Evolutionary conservation across 2,113 vertebrate genomes (phyloP).

Genomic region (Antennarius striatus): DNA sequence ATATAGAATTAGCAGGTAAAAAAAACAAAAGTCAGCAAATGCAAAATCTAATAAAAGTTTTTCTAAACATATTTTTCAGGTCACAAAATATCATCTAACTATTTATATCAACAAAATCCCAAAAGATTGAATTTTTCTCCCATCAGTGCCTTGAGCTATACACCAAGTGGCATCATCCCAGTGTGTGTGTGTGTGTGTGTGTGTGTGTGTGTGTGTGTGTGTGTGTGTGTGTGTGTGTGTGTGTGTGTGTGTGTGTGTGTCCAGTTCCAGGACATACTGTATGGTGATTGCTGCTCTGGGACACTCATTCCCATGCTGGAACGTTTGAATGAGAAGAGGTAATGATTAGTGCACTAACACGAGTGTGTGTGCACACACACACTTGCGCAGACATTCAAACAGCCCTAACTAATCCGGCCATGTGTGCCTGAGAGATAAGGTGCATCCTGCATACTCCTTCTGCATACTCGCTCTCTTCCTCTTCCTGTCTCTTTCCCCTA

Average conservation of each 20-base stretch:
- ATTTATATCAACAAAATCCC: no score
- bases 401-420: slow-evolving; percentile 72
- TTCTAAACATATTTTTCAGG: no score
- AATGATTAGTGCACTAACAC: slow-evolving; percentile 54
- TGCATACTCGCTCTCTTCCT: slow-evolving; percentile 47
- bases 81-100: no score
- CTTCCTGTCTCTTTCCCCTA: slow-evolving; percentile 13
- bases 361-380: slow-evolving; percentile 20
- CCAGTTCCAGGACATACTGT: slow-evolving; percentile 34
- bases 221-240: slow-evolving; percentile 13
- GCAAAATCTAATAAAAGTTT: no score
- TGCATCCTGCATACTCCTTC: slow-evolving; percentile 66
- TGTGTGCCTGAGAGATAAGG: slow-evolving; percentile 77
- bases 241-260: slow-evolving; percentile 26
- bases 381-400: slow-evolving; percentile 44
- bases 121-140: no score
- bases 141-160: no score
- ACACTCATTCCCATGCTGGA: slow-evolving; percentile 58
- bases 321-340: slow-evolving; percentile 60
- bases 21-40: no score
- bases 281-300: slow-evolving; percentile 57
- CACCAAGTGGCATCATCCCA: no score
- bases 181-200: slow-evolving; percentile 1
- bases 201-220: slow-evolving; percentile 21
- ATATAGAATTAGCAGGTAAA: no score